Percentiles rank a stretch among this genome's conserved stretches.
These are phyloP conservation scores for Hemitrygon akajei DNA, from an alignment of 2,797 vertebrate genomes.

Conservation along the genomic window DNA sequence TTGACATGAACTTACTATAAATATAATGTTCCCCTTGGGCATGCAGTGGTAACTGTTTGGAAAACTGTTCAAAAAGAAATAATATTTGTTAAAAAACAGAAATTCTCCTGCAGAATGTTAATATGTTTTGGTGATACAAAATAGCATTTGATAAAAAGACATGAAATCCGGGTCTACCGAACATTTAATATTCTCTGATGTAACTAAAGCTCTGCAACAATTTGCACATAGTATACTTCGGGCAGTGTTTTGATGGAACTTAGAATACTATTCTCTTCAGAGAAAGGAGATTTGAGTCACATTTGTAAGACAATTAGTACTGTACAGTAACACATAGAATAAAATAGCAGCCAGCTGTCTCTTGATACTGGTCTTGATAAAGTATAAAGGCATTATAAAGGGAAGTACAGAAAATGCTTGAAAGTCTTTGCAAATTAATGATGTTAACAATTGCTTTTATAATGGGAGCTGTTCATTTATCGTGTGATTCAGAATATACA, in stretches of 20 bases:
- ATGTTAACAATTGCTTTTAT: background rate
- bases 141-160: background rate
- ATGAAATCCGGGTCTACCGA: background rate
- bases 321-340: background rate
- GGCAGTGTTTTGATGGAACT: background rate
- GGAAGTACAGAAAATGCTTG: background rate
- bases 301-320: background rate
- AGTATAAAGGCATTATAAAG: background rate
- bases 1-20: background rate
- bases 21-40: conserved; percentile 1
- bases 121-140: background rate
- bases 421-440: background rate
- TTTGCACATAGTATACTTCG: background rate
- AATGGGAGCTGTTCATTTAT: background rate
- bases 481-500: background rate
- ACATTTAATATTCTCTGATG: conserved; percentile 4
- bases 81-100: background rate
- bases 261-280: background rate
- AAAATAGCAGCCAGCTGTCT: background rate
- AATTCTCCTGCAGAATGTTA: background rate
- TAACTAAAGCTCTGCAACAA: background rate
- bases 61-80: background rate
- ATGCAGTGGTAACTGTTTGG: background rate
- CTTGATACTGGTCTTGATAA: background rate
- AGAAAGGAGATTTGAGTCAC: background rate